Evolutionary conservation across 2,113 vertebrate species (phyloP), one percentile per base, ranked within the genome.

Genomic region (Bufo bufo): DNA sequence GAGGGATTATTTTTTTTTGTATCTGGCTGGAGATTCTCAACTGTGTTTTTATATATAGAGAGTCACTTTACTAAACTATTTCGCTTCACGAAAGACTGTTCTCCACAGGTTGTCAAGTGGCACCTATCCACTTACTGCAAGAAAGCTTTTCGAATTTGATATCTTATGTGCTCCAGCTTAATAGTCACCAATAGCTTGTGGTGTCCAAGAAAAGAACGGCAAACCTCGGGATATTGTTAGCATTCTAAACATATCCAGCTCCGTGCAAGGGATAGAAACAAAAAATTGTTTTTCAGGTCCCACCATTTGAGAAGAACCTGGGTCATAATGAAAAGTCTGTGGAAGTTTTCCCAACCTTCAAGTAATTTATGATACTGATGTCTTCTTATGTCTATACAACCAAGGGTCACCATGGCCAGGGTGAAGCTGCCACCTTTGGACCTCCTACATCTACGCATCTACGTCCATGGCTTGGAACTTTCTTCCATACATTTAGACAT

Each of bases 51-150:
- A 75, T 50, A 75, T 49, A 75, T 19, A 75, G 47, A 75, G 72
- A 81, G 79, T 17, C 79, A 81, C 56, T 45, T 58, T 81, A 81
- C 61, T 81, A 61, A 81, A 52, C 79, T 61, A n/a, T 81, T 61
- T 45, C 43, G 61, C 79, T 3, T 23, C 49, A 81, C 56, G 43
- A 61, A 61, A 58, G 58, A 58, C 56, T 20, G 54, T 81, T 81
- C 54, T 45, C 78, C 56, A 14, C 49, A 81, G 79, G 58, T 81
- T 81, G 72, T 75, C 72, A 50, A 75, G 72, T 75, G 56, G 79
- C 58, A 81, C 56, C 79, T 81, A 81, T 61, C 79, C 79, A 61
- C 79, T 61, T 81, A 61, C 79, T 45, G 58, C 79, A 81, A 61
- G 58, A 81, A 47, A 61, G 79, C 43, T 81, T 61, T 61, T 61